These are phyloP conservation scores for Drosophila burlai DNA, from an alignment of 1,140 invertebrate genomes.

Conservation along the genomic window DNA sequence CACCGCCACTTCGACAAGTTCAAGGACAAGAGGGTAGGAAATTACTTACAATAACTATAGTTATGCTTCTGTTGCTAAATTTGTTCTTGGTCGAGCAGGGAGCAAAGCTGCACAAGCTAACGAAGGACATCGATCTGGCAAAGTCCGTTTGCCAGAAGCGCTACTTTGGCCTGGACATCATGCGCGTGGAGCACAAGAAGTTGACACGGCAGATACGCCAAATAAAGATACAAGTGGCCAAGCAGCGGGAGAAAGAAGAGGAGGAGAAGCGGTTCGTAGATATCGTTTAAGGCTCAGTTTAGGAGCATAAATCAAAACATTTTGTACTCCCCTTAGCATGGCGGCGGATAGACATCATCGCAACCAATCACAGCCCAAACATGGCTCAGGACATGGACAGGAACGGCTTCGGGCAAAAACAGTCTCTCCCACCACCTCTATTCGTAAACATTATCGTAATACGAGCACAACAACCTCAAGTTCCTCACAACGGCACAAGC, in stretches of 20 bases:
- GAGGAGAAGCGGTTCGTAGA: conserved; percentile 6
- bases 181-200: conserved; percentile 27
- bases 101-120: neutral
- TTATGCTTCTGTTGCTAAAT: too few species aligned
- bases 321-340: neutral
- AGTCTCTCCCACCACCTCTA: neutral
- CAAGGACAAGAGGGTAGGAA: conserved; percentile 30
- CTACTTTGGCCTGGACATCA: neutral
- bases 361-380: neutral
- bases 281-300: too few species aligned
- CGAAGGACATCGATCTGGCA: conserved; percentile 11
- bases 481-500: neutral
- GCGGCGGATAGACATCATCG: neutral
- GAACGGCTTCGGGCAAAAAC: neutral
- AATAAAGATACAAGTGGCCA: conserved; percentile 10
- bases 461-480: neutral
- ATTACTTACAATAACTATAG: neutral
- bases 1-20: conserved; percentile 30
- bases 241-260: neutral
- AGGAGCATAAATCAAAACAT: neutral
- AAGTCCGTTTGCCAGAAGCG: conserved; percentile 29
- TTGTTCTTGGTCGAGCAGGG: conserved; percentile 9
- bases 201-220: neutral
- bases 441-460: too few species aligned
- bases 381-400: neutral